phyloP scores from a whole-genome alignment of 1,140 invertebrate species.

The Eciton burchellii region DNA sequence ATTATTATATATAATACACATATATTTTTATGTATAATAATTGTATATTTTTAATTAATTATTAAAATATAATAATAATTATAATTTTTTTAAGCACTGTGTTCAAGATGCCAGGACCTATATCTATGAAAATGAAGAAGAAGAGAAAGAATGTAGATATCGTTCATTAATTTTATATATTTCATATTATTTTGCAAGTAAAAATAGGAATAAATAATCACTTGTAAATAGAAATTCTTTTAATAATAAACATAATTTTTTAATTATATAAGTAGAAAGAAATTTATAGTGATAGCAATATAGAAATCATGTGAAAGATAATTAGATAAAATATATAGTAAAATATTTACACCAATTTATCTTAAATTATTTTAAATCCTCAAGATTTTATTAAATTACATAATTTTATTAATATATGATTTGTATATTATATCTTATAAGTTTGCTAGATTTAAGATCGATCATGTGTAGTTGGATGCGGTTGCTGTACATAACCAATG shows the following conservation, averaged over 20 bases:
- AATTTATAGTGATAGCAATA: neutral
- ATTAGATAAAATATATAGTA: neutral
- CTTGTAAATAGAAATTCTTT: conserved; percentile 11
- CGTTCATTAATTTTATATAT: conserved; percentile 73
- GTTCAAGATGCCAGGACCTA: conserved; percentile 91
- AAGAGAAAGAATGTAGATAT: conserved; percentile 87
- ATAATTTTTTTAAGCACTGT: conserved; percentile 90
- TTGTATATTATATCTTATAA: neutral
- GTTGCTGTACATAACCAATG: conserved; percentile 88
- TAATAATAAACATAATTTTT: neutral
- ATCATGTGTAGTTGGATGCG: conserved; percentile 74
- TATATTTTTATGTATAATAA: no score
- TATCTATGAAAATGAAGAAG: conserved; percentile 90
- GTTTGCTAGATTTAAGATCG: conserved; percentile 77
- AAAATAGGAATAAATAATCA: neutral
- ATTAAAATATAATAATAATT: neutral
- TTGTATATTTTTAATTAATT: neutral
- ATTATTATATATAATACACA: conserved; percentile 9
- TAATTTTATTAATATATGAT: neutral
- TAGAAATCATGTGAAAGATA: neutral
- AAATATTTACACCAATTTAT: conserved; percentile 13
- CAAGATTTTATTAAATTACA: no score
- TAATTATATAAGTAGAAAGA: neutral
- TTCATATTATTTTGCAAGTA: conserved; percentile 25
- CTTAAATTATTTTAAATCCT: neutral